phyloP scores from a whole-genome alignment of 2,888 invertebrate species.

The Oscheius onirici region DNA sequence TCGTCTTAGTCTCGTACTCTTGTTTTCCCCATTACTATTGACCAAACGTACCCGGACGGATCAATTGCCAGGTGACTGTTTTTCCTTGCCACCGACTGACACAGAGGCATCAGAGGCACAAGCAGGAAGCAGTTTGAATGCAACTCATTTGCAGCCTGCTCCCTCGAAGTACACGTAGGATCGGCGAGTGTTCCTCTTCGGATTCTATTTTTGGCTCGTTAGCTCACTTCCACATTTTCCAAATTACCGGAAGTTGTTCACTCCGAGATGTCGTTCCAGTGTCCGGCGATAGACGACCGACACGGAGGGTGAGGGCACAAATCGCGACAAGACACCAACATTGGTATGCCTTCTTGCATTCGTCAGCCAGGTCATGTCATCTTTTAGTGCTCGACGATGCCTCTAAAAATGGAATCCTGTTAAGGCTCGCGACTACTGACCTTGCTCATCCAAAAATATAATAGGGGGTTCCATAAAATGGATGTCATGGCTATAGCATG shows the following conservation, averaged over 20 bases:
- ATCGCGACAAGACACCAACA: constrained; percentile 60
- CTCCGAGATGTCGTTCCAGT: constrained; percentile 65
- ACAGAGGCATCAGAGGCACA: constrained; percentile 70
- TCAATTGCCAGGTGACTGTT: constrained; percentile 56
- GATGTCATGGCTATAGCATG: constrained; percentile 70
- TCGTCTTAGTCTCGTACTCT: neutral
- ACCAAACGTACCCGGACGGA: constrained; percentile 20
- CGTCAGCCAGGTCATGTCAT: constrained; percentile 71
- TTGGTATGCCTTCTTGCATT: constrained; percentile 60
- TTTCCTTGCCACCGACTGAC: constrained; percentile 53
- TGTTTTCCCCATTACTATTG: neutral
- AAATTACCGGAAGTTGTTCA: constrained; percentile 51
- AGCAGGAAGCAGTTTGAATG: constrained; percentile 70
- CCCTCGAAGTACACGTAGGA: constrained; percentile 68
- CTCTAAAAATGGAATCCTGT: constrained; percentile 49
- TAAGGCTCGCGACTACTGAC: constrained; percentile 31
- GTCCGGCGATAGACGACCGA: constrained; percentile 66
- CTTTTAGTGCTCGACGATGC: constrained; percentile 68
- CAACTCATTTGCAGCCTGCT: constrained; percentile 59
- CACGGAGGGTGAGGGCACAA: constrained; percentile 68
- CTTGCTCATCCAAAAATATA: constrained; percentile 71
- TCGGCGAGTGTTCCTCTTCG: constrained; percentile 70
- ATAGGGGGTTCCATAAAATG: constrained; percentile 69
- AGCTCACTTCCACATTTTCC: neutral
- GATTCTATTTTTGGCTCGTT: constrained; percentile 25